Evolutionary conservation across 2,888 invertebrate species (phyloP), one percentile per base, ranked within the genome.

Genomic region (Agonopterix arenella): DNA sequence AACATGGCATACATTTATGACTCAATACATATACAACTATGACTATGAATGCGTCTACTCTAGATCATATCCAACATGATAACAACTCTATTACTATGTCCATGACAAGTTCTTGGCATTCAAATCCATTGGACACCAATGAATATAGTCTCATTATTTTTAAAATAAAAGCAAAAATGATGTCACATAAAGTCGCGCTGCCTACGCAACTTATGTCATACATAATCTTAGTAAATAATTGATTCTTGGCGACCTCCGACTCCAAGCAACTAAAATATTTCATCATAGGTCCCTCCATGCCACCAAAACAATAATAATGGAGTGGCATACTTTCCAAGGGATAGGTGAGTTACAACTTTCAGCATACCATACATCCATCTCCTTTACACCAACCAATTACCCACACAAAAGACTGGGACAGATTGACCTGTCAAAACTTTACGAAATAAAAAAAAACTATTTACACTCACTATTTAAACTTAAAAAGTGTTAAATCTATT

Each of bases 321-420:
- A 64, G 18, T 73, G 77, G 75, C 80, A 83, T 66, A 83, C 84
- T 84, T 84, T 84, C 80, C 66, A 76, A 73, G 69, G 71, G 72
- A 66, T 64, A 70, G 64, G 74, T 75, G 72, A 66, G 67, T 65
- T 76, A 36, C 65, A 64, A 69, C 79, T 73, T 70, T 70, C 54
- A 65, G 56, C 65, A 64, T 54, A 57, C 52, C 57, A 51, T 50
- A 57, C 47, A 49, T 57, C 73, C 60, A 52, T 80, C 83, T 76
- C 81, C 61, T 67, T 84, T 72, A 51, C 68, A 55, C 82, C 54
- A 60, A 62, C 54, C 53, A 54, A 55, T 58, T 62, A 66, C 60
- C 60, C 54, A 56, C 53, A 52, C 59, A 56, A 59, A 60, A 52
- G 64, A 76, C 66, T 56, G 73, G 70, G 80, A 84, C 65, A 64